Base-by-base conservation (phyloP, 2,797 vertebrate genomes). In the Thunnus albacares region DNA sequence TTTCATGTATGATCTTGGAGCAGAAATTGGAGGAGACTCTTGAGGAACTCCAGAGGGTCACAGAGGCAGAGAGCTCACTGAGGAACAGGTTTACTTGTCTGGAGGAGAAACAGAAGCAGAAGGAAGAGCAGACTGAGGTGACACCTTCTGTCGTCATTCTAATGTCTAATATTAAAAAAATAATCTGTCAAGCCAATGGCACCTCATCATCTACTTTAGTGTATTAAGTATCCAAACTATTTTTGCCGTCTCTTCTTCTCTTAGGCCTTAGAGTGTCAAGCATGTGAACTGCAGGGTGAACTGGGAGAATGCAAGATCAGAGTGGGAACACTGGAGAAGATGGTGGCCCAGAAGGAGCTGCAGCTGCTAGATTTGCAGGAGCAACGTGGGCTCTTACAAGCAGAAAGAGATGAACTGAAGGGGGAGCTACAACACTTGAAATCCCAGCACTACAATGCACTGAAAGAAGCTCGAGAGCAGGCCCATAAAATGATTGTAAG, bases 11-110 rank as follows among this genome's bases (percentile, higher is more conserved):
- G 41, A 79, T 47, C 26, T 57, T 61, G 41, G 65, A 73, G 64
- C 92, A 96, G 95, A 94, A 77, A 67, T 64, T 96, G 80, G 95
- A 96, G 72, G 95, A 96, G 68, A 84, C 90, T 18, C 78, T 63
- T 35, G 93, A 94, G 72, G 93, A 95, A 71, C 87, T 96, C 49
- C 93, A 94, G 60, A 90, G 88, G 56, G 89, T 80, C 60, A 88
- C 84, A 26, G 90, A 94, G 58, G 85, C 90, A 11, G 89, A 89
- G 77, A 86, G 74, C 10, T 80, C 63, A 20, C 89, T 94, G 77
- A 92, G 87, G 80, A 90, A 80, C 70, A 93, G 81, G 61, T 95
- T 87, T 82, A 80, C 60, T 10, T 64, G 51, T 65, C 82, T 96
- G 53, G 93, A 96, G 83, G 83, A 93, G 20, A 86, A 93, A 86